Conservation (phyloP, 2,113 vertebrate genomes). For the Porphyrio hochstetteri region DNA sequence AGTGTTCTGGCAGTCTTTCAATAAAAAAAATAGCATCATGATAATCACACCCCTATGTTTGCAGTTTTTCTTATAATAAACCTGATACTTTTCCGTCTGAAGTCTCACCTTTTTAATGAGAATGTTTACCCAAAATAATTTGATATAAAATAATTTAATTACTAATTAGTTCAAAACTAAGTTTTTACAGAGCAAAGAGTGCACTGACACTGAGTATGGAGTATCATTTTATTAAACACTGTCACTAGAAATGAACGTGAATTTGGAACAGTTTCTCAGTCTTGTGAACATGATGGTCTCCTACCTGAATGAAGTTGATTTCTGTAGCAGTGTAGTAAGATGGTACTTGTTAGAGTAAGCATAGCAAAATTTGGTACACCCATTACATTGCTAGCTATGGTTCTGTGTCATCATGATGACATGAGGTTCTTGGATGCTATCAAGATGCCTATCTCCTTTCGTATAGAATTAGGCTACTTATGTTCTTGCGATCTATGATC, state of each 20-base stretch:
- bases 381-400: background rate
- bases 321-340: background rate
- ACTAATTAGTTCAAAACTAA: background rate
- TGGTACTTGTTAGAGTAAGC: background rate
- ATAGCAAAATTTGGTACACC: background rate
- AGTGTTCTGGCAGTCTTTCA: background rate
- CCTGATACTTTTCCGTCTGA: background rate
- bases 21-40: background rate
- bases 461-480: background rate
- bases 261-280: background rate
- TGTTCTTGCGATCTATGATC: background rate
- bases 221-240: background rate
- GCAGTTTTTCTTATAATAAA: background rate
- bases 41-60: background rate
- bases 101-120: background rate
- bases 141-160: background rate
- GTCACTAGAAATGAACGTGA: background rate
- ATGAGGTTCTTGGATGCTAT: background rate
- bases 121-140: background rate
- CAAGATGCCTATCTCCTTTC: background rate
- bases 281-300: background rate
- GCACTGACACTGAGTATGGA: background rate
- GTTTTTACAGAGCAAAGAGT: background rate
- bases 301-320: background rate
- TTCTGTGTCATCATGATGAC: fast-evolving